A percentile compares a stretch with the other conserved stretches of the same genome.
Conservation (phyloP, 2,113 vertebrate species). For the Psittacula cyanocephala region DNA sequence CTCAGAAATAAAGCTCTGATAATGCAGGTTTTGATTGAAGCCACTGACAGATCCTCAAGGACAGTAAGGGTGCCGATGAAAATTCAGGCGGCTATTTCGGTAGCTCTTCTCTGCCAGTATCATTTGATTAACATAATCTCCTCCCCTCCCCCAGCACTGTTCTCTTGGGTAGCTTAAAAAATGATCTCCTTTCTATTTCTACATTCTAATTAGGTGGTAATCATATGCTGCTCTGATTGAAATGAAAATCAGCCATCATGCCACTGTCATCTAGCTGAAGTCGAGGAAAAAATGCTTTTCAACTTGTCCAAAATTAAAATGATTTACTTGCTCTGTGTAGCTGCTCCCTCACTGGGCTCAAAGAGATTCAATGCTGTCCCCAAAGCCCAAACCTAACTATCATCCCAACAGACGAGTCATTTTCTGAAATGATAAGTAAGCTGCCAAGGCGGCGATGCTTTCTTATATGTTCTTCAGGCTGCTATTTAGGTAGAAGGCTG, state of each 20-base stretch:
- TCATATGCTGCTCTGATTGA: conserved; percentile 63
- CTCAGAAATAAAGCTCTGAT: conserved; percentile 52
- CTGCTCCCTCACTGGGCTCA: conserved; percentile 58
- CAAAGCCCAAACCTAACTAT: conserved; percentile 61
- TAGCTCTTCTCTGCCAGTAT: conserved; percentile 25
- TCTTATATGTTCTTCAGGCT: conserved; percentile 42
- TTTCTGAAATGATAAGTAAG: conserved; percentile 73
- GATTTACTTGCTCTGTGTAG: conserved; percentile 50
- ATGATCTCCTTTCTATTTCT: conserved; percentile 51
- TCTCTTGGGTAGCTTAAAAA: conserved; percentile 52
- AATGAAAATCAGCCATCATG: conserved; percentile 64
- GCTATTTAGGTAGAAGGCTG: conserved; percentile 19
- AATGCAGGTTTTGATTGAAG: conserved; percentile 4
- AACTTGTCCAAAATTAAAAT: conserved; percentile 68
- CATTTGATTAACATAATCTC: conserved; percentile 49
- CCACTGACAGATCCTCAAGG: conserved; percentile 27
- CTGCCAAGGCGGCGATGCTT: conserved; percentile 58
- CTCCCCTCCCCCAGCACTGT: conserved; percentile 28
- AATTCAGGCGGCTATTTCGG: conserved; percentile 41
- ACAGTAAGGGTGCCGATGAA: conserved; percentile 20
- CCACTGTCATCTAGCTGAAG: conserved; percentile 60
- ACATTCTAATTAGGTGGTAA: conserved; percentile 58
- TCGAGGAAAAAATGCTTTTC: conserved; percentile 44
- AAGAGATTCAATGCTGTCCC: conserved; percentile 46
- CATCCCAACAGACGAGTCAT: conserved; percentile 73